Conservation (phyloP, 2,888 invertebrate genomes). For the Conomelus anceps region DNA sequence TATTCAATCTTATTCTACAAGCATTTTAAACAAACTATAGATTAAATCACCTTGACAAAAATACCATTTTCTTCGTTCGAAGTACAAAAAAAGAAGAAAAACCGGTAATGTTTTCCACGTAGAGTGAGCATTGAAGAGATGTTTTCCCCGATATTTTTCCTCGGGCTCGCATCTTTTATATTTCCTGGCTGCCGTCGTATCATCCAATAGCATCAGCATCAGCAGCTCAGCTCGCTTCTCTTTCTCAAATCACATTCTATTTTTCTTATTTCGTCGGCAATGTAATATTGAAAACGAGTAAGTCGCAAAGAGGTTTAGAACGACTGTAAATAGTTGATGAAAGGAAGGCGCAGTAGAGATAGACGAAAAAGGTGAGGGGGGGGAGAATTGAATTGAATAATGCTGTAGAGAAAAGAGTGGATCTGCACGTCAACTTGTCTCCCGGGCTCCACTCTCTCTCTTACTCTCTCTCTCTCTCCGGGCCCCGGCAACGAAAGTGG, state of each 20-base stretch:
- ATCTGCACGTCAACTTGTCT: not conserved
- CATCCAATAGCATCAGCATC: not conserved
- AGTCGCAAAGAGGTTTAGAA: constrained; percentile 25
- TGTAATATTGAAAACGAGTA: constrained; percentile 27
- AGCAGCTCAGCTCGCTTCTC: not conserved
- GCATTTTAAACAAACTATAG: not conserved
- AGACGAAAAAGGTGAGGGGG: constrained; percentile 4
- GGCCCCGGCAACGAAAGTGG: constrained; percentile 22
- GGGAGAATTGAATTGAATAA: constrained; percentile 8
- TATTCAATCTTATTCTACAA: not conserved
- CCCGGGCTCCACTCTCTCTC: too few relatives aligned
- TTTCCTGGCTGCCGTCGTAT: not conserved
- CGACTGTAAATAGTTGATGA: constrained; percentile 26
- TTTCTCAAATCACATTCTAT: not conserved
- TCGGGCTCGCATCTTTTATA: not conserved
- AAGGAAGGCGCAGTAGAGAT: constrained; percentile 19
- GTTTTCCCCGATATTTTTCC: not conserved
- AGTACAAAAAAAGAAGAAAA: not conserved
- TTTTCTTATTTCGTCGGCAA: not conserved
- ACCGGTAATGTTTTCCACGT: not conserved
- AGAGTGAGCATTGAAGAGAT: not conserved
- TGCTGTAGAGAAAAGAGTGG: not conserved
- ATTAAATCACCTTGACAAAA: not conserved
- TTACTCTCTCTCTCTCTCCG: too few relatives aligned
- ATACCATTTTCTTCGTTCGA: not conserved